Base-by-base conservation (phyloP, 2,797 vertebrate genomes). In the Halcyon smyrnensis region DNA sequence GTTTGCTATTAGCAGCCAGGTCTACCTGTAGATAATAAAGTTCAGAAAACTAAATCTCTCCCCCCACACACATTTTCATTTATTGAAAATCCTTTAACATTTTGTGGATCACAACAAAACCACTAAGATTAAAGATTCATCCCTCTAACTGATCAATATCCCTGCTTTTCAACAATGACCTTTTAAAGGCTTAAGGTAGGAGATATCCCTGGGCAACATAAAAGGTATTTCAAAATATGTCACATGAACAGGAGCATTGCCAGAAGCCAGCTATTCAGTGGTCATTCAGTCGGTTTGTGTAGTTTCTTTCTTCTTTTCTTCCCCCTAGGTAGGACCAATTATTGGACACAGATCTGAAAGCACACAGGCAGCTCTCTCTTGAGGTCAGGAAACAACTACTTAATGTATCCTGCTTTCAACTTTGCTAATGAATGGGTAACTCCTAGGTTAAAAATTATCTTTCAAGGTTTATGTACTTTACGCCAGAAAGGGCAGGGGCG, bases 401-500 rank as follows among this genome's bases (percentile, higher is more conserved):
- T 97, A 85, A 96, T 69, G 90, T 50, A 94, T 91, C 92, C 90
- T 85, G 93, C 88, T 90, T 95, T 96, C 90, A 89, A 79, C 80
- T 94, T 68, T 63, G 34, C 62, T 95, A 96, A 94, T 87, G 92
- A 97, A 97, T 97, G 96, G 84, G 89, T 98, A 96, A 98, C 96
- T 97, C 93, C 91, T 88, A 95, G 87, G 97, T 98, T 98, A 97
- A 98, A 98, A 96, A 98, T 97, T 97, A 97, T 96, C 97, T 95
- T 95, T 94, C 97, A 97, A 96, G 93, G 97, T 94, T 94, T 97
- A 92, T 92, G 63, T 89, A 83, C 62, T 89, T 95, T 80, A 84
- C 50, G 85, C 84, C 84, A 95, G 85, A 90, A 95, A 86, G 90
- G 54, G 69, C 79, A 77, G 51, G 3, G 3, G 16, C 37, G 25